These are phyloP conservation scores for Eublepharis macularius DNA, from an alignment of 2,113 vertebrate species.

Conservation along the genomic window DNA sequence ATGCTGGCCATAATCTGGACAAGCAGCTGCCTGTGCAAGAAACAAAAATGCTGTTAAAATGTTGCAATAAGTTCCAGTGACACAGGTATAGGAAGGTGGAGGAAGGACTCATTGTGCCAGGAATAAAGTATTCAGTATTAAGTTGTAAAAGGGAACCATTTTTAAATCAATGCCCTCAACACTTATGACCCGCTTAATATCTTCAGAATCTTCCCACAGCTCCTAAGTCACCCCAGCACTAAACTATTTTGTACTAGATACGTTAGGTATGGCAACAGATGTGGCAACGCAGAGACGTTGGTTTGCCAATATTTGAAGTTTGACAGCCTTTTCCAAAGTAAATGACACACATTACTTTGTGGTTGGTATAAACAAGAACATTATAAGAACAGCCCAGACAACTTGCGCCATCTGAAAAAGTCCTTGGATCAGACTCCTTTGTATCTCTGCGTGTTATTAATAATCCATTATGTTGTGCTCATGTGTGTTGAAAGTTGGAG, in stretches of 20 bases:
- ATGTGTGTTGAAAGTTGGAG: no score
- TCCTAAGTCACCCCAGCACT: not conserved
- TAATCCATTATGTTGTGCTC: not conserved
- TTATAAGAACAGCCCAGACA: not conserved
- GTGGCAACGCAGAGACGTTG: not conserved
- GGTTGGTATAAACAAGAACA: not conserved
- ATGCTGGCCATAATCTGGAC: conserved; percentile 70
- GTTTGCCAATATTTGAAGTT: not conserved
- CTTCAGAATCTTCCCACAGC: not conserved
- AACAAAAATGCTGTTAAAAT: conserved; percentile 40
- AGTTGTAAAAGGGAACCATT: not conserved
- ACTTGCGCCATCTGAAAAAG: no score
- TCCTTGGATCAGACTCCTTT: not conserved
- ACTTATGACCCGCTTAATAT: not conserved
- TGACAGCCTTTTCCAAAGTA: not conserved
- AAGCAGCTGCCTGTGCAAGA: conserved; percentile 76
- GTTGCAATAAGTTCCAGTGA: not conserved
- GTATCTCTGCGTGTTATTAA: not conserved
- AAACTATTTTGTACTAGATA: not conserved
- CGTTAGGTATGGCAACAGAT: not conserved
- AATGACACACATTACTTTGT: not conserved
- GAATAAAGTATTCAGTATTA: not conserved
- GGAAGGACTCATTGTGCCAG: not conserved
- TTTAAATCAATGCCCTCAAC: not conserved
- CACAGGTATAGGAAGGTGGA: not conserved